These are phyloP conservation scores for Kuschelorhynchus macadamiae DNA, from an alignment of 2,888 invertebrate species.

Conservation along the genomic window DNA sequence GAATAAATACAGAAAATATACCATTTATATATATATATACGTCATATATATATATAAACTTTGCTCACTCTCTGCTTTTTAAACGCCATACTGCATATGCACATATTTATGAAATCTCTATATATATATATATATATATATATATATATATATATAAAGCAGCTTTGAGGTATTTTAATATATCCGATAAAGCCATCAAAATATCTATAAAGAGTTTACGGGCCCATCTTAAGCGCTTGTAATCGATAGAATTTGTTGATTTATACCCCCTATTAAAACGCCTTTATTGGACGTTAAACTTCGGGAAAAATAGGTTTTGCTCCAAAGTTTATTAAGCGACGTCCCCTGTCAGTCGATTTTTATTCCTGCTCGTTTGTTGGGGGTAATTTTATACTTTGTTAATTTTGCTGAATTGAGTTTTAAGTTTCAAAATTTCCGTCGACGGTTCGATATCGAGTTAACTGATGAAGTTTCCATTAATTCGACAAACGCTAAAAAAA, in stretches of 20 bases:
- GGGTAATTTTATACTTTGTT: conserved; percentile 37
- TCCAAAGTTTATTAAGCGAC: conserved; percentile 34
- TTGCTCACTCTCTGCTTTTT: too few relatives aligned
- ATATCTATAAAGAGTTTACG: conserved; percentile 52
- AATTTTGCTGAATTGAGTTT: conserved; percentile 10
- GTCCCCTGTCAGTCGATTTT: conserved; percentile 30
- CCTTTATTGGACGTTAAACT: conserved; percentile 43
- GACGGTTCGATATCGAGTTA: too few relatives aligned
- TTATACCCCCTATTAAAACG: conserved; percentile 43
- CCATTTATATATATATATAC: too few relatives aligned
- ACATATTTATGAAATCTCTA: too few relatives aligned
- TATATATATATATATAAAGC: too few relatives aligned
- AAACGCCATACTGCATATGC: too few relatives aligned
- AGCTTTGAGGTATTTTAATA: conserved; percentile 54
- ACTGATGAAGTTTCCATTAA: too few relatives aligned
- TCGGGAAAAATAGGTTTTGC: conserved; percentile 32
- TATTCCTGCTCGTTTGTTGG: conserved; percentile 30
- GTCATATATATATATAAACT: too few relatives aligned
- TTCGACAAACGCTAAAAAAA: too few relatives aligned
- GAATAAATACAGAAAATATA: too few relatives aligned
- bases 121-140: too few relatives aligned
- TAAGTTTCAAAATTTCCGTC: too few relatives aligned
- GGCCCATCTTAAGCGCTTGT: conserved; percentile 44
- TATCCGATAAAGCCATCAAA: conserved; percentile 54
- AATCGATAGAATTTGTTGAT: conserved; percentile 52